Evolutionary conservation across 2,888 invertebrate genomes (phyloP), one percentile per base, ranked within the genome.

Genomic region (Chelonus formosanus): DNA sequence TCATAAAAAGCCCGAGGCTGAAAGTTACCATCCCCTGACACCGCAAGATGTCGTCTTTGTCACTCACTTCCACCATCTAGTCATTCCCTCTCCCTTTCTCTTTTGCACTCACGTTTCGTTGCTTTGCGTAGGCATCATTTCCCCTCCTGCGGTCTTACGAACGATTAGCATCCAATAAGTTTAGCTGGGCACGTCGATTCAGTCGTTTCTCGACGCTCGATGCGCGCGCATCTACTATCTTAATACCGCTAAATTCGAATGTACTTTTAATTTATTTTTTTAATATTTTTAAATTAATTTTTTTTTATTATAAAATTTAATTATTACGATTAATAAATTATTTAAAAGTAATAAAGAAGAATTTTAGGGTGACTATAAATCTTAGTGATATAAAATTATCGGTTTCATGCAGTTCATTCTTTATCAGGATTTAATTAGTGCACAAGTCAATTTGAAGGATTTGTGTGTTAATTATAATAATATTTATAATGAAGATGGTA

Each of bases 1-100:
- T 84, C 84, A 84, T 84, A 84, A 84, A 83, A 84, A 84, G 83
- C 80, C 64, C 76, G 76, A 73, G 75, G 77, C 75, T 72, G 76
- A 78, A 70, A 68, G 65, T 62, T 53, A 35, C 55, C 56, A 67
- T 58, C 66, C 48, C 73, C 74, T 74, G 71, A 73, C 74, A 75
- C 77, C 81, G 76, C 77, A 78, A 84, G 83, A 81, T 82, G 83
- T 81, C 84, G 77, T 64, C 60, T 67, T 53, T 52, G 53, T 67
- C 53, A 57, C 40, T 57, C 36, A 65, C 63, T 67, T 59, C 61
- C 69, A 65, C 66, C 61, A 35, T 57, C 67, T 64, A 75, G 65
- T 65, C 63, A 68, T 60, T 71, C 71, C 68, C 70, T 44, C 10
- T 59, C 65, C 63, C 64, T 68, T 63, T 57, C 47, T 54, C 56